phyloP scores from a whole-genome alignment of 1,140 invertebrate species.

The Ostrea edulis region DNA sequence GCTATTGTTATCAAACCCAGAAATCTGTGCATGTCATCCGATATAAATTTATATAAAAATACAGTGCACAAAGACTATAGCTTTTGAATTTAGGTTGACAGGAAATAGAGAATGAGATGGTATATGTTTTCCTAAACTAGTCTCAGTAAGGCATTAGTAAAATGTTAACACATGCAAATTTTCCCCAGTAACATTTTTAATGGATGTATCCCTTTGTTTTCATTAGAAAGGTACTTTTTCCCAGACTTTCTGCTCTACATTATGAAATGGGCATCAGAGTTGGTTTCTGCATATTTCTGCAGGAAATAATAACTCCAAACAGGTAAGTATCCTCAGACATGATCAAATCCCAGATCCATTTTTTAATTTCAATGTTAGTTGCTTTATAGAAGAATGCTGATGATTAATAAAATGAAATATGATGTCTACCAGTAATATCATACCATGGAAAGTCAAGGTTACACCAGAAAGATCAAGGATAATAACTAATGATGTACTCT shows the following conservation, averaged over 20 bases:
- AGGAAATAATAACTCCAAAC: no score
- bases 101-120: background rate
- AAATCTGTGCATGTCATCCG: background rate
- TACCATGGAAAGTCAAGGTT: conserved; percentile 10
- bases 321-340: no score
- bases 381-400: background rate
- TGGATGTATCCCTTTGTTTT: background rate
- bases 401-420: conserved; percentile 23
- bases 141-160: conserved; percentile 19
- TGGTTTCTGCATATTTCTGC: background rate
- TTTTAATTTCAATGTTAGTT: background rate
- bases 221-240: background rate
- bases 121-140: background rate
- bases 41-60: background rate
- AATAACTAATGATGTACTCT: background rate
- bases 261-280: background rate
- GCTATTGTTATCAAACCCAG: background rate
- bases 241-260: background rate
- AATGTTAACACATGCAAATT: conserved; percentile 19
- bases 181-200: background rate
- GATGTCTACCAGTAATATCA: background rate
- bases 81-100: no score
- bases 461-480: background rate
- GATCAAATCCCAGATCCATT: conserved; percentile 9
- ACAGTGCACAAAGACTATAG: background rate